phyloP scores from a whole-genome alignment of 2,113 vertebrate species.

The Todiramphus saurophagus region DNA sequence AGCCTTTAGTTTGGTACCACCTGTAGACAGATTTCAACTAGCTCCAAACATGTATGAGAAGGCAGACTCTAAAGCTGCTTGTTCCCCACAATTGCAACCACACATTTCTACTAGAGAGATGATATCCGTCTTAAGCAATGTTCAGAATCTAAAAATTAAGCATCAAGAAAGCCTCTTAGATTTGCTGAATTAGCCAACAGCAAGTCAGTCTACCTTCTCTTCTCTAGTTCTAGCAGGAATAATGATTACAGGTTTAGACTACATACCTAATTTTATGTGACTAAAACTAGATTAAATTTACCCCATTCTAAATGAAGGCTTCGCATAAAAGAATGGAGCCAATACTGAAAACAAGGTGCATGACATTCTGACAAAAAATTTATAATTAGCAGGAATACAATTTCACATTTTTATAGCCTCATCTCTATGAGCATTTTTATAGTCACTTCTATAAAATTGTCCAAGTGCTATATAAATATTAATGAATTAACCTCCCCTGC shows the following conservation, averaged over 20 bases:
- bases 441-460: constrained; percentile 18
- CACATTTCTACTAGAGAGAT: not conserved
- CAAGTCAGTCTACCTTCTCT: not conserved
- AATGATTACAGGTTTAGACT: not conserved
- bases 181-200: not conserved
- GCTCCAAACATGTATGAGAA: not conserved
- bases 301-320: not conserved
- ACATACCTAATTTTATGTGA: not conserved
- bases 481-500: constrained; percentile 37
- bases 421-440: constrained; percentile 35
- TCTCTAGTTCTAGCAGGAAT: not conserved
- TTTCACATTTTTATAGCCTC: constrained; percentile 22
- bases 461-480: constrained; percentile 27
- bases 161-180: not conserved
- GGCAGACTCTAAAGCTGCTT: not conserved
- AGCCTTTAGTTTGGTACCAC: not conserved
- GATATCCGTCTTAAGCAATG: not conserved
- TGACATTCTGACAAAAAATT: not conserved
- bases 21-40: not conserved
- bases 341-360: not conserved
- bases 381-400: constrained; percentile 20
- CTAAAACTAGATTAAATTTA: not conserved
- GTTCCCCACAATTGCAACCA: not conserved
- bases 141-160: not conserved
- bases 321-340: not conserved